These are phyloP conservation scores for Cheilosia vulpina DNA, from an alignment of 2,888 invertebrate genomes.

Conservation along the genomic window DNA sequence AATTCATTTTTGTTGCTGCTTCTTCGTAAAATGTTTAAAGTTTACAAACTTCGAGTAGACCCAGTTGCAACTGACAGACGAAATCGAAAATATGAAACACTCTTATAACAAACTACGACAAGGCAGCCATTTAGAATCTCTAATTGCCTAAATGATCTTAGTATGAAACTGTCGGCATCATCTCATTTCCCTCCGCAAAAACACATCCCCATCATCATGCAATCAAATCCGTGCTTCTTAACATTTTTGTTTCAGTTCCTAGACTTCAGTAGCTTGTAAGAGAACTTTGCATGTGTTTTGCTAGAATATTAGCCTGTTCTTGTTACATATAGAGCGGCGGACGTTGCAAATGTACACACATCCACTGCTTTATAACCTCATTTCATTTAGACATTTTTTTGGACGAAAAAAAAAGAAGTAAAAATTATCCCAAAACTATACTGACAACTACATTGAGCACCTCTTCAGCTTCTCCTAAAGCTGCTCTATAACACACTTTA, in stretches of 20 bases:
- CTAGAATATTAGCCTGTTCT: constrained; percentile 18
- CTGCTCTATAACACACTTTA: constrained; percentile 8
- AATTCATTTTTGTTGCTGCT: no score
- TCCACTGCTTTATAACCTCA: constrained; percentile 20
- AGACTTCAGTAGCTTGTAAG: constrained; percentile 20
- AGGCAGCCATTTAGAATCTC: no score
- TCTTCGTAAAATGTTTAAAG: no score
- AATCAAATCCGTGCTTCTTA: constrained; percentile 43
- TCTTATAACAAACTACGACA: no score
- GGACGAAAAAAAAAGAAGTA: not conserved
- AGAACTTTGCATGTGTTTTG: constrained; percentile 43
- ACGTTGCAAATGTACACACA: constrained; percentile 10
- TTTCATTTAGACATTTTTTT: constrained; percentile 10
- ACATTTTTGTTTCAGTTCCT: constrained; percentile 10
- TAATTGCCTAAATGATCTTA: not conserved
- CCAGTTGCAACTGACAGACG: no score
- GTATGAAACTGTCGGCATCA: constrained; percentile 20
- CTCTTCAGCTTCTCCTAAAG: constrained; percentile 33
- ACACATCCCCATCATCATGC: constrained; percentile 44
- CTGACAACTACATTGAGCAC: constrained; percentile 15
- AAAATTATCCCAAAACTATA: constrained; percentile 1
- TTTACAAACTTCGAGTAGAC: no score
- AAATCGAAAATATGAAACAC: no score
- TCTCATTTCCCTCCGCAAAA: constrained; percentile 48
- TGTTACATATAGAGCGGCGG: constrained; percentile 23